These are phyloP conservation scores for Trichogramma pretiosum DNA, from an alignment of 1,140 invertebrate species.

Conservation along the genomic window DNA sequence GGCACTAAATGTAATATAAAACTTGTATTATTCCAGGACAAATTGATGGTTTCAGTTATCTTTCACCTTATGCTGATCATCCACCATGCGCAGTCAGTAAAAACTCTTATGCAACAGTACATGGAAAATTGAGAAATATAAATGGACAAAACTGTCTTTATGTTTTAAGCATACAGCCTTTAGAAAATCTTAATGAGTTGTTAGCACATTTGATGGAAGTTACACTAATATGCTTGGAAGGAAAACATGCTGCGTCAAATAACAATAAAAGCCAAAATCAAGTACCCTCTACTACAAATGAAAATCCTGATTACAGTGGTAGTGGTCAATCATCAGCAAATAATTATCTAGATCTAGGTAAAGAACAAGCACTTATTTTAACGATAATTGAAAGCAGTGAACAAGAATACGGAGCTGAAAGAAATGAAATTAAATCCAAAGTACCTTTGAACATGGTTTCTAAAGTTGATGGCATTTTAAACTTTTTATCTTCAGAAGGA, in stretches of 20 bases:
- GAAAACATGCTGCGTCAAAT: constrained; percentile 15
- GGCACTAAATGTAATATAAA: no score
- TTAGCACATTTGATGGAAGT: constrained; percentile 32
- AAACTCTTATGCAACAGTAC: constrained; percentile 26
- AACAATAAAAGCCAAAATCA: constrained; percentile 15
- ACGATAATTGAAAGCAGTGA: constrained; percentile 29
- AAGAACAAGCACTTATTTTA: constrained; percentile 30
- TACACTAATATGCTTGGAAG: constrained; percentile 17
- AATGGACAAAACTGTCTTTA: constrained; percentile 25
- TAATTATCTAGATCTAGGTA: neutral
- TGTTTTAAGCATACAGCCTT: constrained; percentile 26
- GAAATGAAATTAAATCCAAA: constrained; percentile 23
- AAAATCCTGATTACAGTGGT: neutral
- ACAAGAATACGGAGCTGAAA: constrained; percentile 31
- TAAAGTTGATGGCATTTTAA: constrained; percentile 33
- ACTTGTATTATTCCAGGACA: no score
- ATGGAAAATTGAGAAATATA: constrained; percentile 29
- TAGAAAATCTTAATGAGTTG: constrained; percentile 26
- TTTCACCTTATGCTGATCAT: no score
- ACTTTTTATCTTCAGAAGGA: constrained; percentile 38
- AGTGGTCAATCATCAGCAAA: neutral
- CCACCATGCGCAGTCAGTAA: constrained; percentile 8
- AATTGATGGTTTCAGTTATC: no score
- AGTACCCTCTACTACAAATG: neutral
- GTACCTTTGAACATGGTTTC: constrained; percentile 22